Percentiles rank a stretch among this genome's conserved stretches.
phyloP scores from a whole-genome alignment of 1,140 invertebrate species.

The Zaprionus gabonicus region DNA sequence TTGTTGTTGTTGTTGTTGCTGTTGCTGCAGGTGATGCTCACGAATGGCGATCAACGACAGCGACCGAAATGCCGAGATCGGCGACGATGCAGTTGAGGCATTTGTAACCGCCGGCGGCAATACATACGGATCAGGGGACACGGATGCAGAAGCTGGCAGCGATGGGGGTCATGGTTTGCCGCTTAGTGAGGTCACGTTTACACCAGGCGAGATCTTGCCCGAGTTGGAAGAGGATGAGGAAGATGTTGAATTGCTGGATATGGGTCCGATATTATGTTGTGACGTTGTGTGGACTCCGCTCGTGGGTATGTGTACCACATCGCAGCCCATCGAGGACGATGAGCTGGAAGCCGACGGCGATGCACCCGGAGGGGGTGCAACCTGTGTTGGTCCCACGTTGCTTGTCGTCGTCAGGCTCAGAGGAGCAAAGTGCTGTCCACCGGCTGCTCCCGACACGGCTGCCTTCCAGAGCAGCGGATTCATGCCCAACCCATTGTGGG shows the following conservation, averaged over 20 bases:
- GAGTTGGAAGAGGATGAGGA: slow-evolving; percentile 80
- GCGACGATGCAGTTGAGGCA: slow-evolving; percentile 58
- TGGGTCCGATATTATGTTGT: slow-evolving; percentile 82
- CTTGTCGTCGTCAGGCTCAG: slow-evolving; percentile 77
- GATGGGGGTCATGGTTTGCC: slow-evolving; percentile 82
- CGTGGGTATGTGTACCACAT: slow-evolving; percentile 83
- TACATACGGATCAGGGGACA: slow-evolving; percentile 62
- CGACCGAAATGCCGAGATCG: slow-evolving; percentile 80
- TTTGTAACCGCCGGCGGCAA: slow-evolving; percentile 37
- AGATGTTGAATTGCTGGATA: slow-evolving; percentile 78
- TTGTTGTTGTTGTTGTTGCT: slow-evolving; percentile 39
- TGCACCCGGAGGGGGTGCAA: slow-evolving; percentile 85
- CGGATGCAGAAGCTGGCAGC: slow-evolving; percentile 39
- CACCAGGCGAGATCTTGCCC: slow-evolving; percentile 79
- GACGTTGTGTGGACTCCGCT: slow-evolving; percentile 57
- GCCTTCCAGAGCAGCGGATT: slow-evolving; percentile 82
- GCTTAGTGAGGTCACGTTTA: slow-evolving; percentile 74
- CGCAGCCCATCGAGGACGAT: slow-evolving; percentile 85
- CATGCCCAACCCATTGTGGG: slow-evolving; percentile 82
- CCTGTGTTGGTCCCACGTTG: slow-evolving; percentile 49
- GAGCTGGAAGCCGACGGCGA: slow-evolving; percentile 87
- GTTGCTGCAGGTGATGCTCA: slow-evolving; percentile 74
- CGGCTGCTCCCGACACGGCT: slow-evolving; percentile 72
- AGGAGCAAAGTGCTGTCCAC: slow-evolving; percentile 77
- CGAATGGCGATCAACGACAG: slow-evolving; percentile 74